Evolutionary conservation across 2,797 vertebrate species (phyloP).

Genomic region (Acipenser oxyrinchus): DNA sequence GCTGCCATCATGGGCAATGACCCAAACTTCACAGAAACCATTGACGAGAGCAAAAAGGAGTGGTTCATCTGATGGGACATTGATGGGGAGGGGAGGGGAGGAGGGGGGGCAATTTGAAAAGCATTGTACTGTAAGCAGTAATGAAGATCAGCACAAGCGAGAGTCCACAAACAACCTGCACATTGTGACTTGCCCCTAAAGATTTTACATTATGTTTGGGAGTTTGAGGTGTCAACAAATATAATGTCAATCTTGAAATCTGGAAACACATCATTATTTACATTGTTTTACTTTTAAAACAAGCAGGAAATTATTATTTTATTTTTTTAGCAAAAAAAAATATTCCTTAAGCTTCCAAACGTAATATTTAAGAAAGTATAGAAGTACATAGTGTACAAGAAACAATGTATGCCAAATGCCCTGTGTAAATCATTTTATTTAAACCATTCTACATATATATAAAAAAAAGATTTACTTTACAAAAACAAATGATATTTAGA

Average conservation of each 20-base stretch:
- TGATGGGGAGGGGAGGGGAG: conserved; percentile 5
- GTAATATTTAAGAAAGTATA: conserved; percentile 2
- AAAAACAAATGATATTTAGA: too few species aligned
- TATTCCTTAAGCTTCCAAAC: conserved; percentile 28
- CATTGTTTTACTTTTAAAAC: conserved; percentile 31
- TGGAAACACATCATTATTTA: conserved; percentile 51
- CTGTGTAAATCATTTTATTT: conserved; percentile 51
- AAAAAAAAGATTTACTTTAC: too few species aligned
- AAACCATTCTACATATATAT: conserved; percentile 32
- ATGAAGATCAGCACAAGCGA: conserved; percentile 65
- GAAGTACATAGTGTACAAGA: conserved; percentile 23
- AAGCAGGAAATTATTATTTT: too few species aligned
- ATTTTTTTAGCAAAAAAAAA: too few species aligned
- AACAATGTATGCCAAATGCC: conserved; percentile 50
- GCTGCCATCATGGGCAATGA: conserved; percentile 93
- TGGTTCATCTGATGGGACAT: conserved; percentile 83
- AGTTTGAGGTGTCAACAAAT: conserved; percentile 54
- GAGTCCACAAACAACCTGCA: conserved; percentile 50
- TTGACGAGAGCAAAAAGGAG: conserved; percentile 97
- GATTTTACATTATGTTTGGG: conserved; percentile 59
- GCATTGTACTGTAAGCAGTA: conserved; percentile 45
- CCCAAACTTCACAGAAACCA: conserved; percentile 95
- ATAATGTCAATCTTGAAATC: conserved; percentile 41
- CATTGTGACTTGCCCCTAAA: conserved; percentile 62
- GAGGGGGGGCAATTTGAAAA: conserved; percentile 7